Base-by-base conservation (phyloP, 2,113 vertebrate genomes). In the Ardeotis arabs region DNA sequence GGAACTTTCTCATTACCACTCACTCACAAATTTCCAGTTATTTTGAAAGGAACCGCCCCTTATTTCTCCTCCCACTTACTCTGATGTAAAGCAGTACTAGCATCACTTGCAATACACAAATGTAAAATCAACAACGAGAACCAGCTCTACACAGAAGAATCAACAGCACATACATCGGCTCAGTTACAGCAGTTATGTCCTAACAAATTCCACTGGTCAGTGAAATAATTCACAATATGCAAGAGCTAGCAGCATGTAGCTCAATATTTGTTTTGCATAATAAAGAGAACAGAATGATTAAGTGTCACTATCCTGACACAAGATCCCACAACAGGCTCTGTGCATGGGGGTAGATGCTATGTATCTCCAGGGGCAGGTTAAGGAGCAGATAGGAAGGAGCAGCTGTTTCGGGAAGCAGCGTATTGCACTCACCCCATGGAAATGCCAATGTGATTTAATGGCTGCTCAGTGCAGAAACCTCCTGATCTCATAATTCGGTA, bases 241-340 rank as follows among this genome's bases (percentile, higher is more conserved):
- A 41, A 44, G 45, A 82, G 44, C 45, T 50, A 33, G 25, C 31
- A 67, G 52, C 44, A 10, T 0, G 1, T 1, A 58, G 23, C 4
- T 47, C 55, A n/a, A 0, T 47, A 29, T 35, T 41, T 31, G 29
- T 37, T 93, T n/a, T 67, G 67, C 28, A 24, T 19, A 58, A 31
- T 22, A 28, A 39, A 39, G 27, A 73, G 39, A 55, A 50, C 12
- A 76, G 50, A 64, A 79, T 7, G 31, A 69, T 31, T 58, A 21
- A 55, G 45, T 14, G 84, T 47, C 87, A 76, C 59, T 8, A 5
- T 31, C 17, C 37, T 1, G 4, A 7, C 8, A 13, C 0, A 1
- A 82, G 74, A 76, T 50, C 20, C 60, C 62, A 62, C 27, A 76
- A 3, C 17, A 35, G 55, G 63, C 35, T 58, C 28, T n/a, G 27